phyloP scores from a whole-genome alignment of 2,888 invertebrate genomes.

The Scaptomyza flava region DNA sequence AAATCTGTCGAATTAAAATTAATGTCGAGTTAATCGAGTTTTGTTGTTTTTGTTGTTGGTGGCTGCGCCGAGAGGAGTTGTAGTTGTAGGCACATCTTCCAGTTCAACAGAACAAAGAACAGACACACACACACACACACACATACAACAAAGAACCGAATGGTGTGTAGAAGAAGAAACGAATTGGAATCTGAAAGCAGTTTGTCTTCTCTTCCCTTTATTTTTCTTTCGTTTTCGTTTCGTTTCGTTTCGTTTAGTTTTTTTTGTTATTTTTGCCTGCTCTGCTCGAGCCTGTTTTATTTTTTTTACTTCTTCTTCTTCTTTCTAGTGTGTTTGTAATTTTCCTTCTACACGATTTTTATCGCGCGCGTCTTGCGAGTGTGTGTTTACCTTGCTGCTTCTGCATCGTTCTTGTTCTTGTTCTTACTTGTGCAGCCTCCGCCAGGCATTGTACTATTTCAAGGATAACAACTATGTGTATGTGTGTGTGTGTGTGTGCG shows the following conservation, averaged over 20 bases:
- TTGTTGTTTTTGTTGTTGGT: conserved; percentile 65
- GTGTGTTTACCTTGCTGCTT: conserved; percentile 62
- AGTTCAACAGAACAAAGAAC: conserved; percentile 60
- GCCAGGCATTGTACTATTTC: conserved; percentile 82
- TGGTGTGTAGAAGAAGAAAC: conserved; percentile 43
- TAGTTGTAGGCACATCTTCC: conserved; percentile 51
- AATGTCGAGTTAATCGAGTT: conserved; percentile 83
- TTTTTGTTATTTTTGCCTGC: conserved; percentile 37
- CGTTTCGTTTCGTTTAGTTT: conserved; percentile 24
- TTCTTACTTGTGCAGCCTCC: conserved; percentile 64
- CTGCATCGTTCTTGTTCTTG: conserved; percentile 19
- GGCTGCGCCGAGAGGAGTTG: conserved; percentile 45
- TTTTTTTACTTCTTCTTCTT: conserved; percentile 28
- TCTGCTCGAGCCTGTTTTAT: conserved; percentile 54
- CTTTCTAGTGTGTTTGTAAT: conserved; percentile 16
- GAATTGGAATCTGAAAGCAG: conserved; percentile 77
- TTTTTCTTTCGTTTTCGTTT: conserved; percentile 9
- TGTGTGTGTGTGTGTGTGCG: conserved; percentile 8
- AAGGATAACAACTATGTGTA: conserved; percentile 72
- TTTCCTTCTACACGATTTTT: conserved; percentile 58
- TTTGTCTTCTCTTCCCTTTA: conserved; percentile 77
- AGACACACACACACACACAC: conserved; percentile 11
- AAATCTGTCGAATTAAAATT: conserved; percentile 82
- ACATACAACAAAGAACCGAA: conserved; percentile 18
- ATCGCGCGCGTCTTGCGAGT: conserved; percentile 56